phyloP scores from a whole-genome alignment of 2,113 vertebrate genomes.

The Tretioscincus oriximinensis region DNA sequence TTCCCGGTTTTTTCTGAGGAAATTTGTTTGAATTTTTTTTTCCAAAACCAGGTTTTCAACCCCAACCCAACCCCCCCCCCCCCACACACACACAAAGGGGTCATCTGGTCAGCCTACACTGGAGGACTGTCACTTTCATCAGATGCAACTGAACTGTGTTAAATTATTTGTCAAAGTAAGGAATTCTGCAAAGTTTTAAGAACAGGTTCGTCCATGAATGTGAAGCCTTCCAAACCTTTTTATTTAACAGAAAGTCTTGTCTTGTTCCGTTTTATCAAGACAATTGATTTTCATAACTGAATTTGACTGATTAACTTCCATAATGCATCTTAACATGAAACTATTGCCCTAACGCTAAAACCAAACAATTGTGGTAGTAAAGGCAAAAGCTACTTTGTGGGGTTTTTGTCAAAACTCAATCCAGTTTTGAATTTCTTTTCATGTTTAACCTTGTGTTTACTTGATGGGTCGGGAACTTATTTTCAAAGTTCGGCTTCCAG shows the following conservation, averaged over 20 bases:
- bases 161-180: no score
- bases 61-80: no score
- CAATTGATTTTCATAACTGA: not conserved
- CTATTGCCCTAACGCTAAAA: not conserved
- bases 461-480: not conserved
- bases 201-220: not conserved
- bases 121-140: no score
- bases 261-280: not conserved
- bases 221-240: not conserved
- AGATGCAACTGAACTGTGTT: no score
- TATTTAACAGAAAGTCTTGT: not conserved
- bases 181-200: not conserved
- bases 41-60: no score
- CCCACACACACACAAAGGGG: no score
- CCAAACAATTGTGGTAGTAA: not conserved
- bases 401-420: not conserved
- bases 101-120: no score
- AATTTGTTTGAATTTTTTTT: no score
- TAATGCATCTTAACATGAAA: not conserved
- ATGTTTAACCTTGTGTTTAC: not conserved
- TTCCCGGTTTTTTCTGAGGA: no score
- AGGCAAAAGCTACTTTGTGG: not conserved
- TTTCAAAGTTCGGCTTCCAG: not conserved
- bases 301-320: not conserved
- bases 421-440: no score